phyloP scores from a whole-genome alignment of 2,797 vertebrate species.

The Megaceryle alcyon region DNA sequence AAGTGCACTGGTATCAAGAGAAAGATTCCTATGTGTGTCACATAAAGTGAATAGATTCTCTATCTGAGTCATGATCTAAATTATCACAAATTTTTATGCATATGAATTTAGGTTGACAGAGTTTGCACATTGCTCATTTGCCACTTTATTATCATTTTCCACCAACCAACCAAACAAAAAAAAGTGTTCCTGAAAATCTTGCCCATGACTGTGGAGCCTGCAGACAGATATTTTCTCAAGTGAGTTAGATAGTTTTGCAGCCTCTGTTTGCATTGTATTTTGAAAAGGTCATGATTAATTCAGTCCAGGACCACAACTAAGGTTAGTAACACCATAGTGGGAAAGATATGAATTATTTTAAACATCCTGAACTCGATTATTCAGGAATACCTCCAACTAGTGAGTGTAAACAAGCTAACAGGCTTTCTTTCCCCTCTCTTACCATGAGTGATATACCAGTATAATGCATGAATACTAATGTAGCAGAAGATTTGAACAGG shows the following conservation, averaged over 20 bases:
- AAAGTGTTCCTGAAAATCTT: too few relatives aligned
- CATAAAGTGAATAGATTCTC: not conserved
- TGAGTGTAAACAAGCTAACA: conserved; percentile 1
- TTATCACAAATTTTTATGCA: not conserved
- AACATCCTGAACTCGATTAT: conserved; percentile 7
- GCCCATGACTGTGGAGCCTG: not conserved
- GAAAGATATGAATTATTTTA: conserved; percentile 34
- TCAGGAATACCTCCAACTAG: not conserved
- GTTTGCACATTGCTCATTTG: not conserved
- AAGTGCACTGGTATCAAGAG: not conserved
- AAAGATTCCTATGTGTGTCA: not conserved
- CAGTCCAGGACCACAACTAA: not conserved
- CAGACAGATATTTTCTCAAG: not conserved
- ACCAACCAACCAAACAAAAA: not conserved
- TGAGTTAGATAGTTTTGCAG: conserved; percentile 14
- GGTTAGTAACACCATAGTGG: not conserved
- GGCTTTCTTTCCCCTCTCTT: not conserved
- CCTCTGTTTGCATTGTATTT: not conserved
- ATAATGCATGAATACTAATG: not conserved
- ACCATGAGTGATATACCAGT: not conserved
- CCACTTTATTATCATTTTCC: not conserved
- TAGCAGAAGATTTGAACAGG: not conserved
- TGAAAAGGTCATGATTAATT: conserved; percentile 24
- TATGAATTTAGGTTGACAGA: not conserved
- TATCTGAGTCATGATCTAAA: not conserved